A percentile compares a stretch with the other conserved stretches of the same genome.
phyloP scores from a whole-genome alignment of 2,113 vertebrate species.

The Aegotheles bennettii region DNA sequence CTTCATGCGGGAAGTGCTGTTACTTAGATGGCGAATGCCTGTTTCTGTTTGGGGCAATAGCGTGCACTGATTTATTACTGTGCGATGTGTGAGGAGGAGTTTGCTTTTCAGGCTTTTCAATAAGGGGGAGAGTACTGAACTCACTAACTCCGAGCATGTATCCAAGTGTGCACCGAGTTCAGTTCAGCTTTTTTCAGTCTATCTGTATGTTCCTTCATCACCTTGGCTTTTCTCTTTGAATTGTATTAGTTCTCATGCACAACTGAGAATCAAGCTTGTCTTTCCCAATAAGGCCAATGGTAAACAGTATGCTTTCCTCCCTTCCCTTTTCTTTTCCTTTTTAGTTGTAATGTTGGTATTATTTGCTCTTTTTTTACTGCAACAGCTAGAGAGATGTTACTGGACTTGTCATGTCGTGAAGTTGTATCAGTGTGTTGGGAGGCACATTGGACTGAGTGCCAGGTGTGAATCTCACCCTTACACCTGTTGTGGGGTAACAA shows the following conservation, averaged over 20 bases:
- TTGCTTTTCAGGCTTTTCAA: conserved; percentile 11
- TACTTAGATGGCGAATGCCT: background rate
- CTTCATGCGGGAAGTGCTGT: background rate
- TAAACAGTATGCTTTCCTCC: background rate
- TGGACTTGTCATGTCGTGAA: background rate
- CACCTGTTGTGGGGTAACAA: conserved; percentile 1
- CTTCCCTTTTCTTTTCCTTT: background rate
- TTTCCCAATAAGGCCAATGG: background rate
- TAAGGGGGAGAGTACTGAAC: background rate
- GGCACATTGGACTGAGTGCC: background rate
- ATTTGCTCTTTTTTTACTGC: background rate
- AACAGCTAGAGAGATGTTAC: background rate
- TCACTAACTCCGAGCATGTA: background rate
- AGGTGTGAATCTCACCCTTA: background rate
- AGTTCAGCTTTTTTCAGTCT: background rate
- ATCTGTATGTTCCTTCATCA: background rate
- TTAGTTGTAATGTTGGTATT: background rate
- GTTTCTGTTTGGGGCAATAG: background rate
- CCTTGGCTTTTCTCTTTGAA: background rate
- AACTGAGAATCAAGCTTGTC: background rate
- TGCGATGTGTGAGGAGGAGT: background rate
- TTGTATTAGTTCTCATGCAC: background rate
- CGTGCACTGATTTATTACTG: background rate
- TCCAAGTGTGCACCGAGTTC: background rate
- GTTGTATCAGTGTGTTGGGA: rapidly evolving